A percentile compares a stretch with the other conserved stretches of the same genome.
Evolutionary conservation across 2,888 invertebrate species (phyloP).

Genomic region (Drosophila robusta): DNA sequence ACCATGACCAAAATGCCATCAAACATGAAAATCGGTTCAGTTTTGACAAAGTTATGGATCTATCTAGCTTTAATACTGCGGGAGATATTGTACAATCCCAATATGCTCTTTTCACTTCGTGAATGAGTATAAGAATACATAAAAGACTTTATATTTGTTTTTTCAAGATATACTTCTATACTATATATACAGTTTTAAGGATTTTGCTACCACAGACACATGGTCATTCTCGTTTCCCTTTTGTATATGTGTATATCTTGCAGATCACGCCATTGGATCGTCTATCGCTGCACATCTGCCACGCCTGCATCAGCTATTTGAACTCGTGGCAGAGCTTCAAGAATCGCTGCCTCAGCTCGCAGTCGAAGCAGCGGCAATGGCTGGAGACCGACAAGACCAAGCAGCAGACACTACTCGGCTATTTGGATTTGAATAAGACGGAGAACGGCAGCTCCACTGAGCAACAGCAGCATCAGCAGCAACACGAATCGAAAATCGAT

Average conservation of each 20-base stretch:
- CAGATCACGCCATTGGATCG: conserved; percentile 83
- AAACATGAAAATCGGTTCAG: too few species aligned
- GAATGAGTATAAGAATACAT: too few species aligned
- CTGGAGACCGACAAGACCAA: conserved; percentile 74
- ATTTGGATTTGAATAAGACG: conserved; percentile 68
- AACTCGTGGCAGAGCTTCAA: conserved; percentile 86
- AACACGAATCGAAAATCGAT: conserved; percentile 47
- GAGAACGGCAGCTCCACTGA: conserved; percentile 57
- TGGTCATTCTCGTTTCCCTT: too few species aligned
- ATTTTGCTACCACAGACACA: too few species aligned
- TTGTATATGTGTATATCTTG: conserved; percentile 23
- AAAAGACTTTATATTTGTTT: too few species aligned
- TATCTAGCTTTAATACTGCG: too few species aligned
- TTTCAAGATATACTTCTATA: too few species aligned
- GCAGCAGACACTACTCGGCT: conserved; percentile 54
- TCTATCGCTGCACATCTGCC: conserved; percentile 84
- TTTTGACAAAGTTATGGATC: too few species aligned
- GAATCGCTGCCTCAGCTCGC: conserved; percentile 84
- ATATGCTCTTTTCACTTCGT: too few species aligned
- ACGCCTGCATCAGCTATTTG: conserved; percentile 85
- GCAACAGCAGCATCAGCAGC: conserved; percentile 47
- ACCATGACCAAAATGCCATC: too few species aligned
- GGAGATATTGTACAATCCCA: too few species aligned
- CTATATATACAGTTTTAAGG: too few species aligned
- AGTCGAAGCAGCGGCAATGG: conserved; percentile 84